Evolutionary conservation across 2,888 invertebrate species (phyloP), one percentile per base, ranked within the genome.

Genomic region (Agonopterix heracliana): DNA sequence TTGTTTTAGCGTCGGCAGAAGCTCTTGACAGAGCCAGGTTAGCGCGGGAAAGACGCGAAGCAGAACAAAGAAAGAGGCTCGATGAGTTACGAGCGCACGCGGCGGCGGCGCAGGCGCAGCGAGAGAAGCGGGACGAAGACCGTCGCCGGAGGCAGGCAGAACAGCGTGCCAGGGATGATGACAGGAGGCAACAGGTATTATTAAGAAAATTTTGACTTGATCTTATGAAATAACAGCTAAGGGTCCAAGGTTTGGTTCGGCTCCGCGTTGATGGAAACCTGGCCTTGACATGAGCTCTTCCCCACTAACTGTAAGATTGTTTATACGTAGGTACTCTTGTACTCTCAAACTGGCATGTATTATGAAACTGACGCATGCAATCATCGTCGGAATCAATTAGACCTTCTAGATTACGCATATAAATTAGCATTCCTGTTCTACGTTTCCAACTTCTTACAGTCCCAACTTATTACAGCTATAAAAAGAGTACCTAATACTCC

Each of bases 61-160:
- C 95, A 74, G 97, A 97, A 80, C 92, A 96, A 69, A 93, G 95
- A 73, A 93, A 93, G 75, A 95, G 96, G 83, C 90, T 97, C 73
- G 96, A 96, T 78, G 97, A 97, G 88, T 90, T 97, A 68, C 94
- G 95, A 72, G 93, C 94, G 75, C 96, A 96, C 86, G 96, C 96
- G 51, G 91, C 95, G 62, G 95, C 95, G 46, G 96, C 96, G 72
- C 96, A 96, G 88, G 93, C 93, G 72, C 96, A 95, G 84, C 92
- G 96, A 46, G 96, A 96, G 89, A 95, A 95, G 80, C 93, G 96
- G 66, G 96, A 96, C 74, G 94, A 94, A 60, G 96, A 96, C 74
- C 90, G 96, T 49, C 90, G 95, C 65, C 90, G 91, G 67, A 91
- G 96, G 61, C 93, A 96, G 74, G 96, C 96, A 56, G 96, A 96